Base-by-base conservation (phyloP, 2,113 vertebrate species). In the Aix galericulata region DNA sequence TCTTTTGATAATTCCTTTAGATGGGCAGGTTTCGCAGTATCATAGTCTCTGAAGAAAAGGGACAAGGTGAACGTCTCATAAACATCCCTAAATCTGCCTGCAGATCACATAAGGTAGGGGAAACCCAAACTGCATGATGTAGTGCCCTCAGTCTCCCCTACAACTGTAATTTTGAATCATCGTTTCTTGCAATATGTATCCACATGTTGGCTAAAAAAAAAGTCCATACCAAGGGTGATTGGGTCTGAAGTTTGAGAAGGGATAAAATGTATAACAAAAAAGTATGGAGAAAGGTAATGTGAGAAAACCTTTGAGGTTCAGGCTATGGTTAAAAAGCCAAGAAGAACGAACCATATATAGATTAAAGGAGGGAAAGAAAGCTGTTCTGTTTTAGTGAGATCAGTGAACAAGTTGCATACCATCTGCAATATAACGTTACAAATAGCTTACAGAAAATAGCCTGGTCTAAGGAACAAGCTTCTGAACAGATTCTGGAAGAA, bases 371-470 rank as follows among this genome's bases (percentile, higher is more conserved):
- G 22, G 42, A 82, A 94, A 79, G 32, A 71, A 71, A 1, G 1
- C 16, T 74, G 23, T 72, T 86, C 56, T 46, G 75, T 15, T 34
- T 34, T 59, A 69, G 50, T 78, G 86, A 95, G 13, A 89, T 38
- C 46, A 56, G 80, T 53, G 62, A 92, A 68, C 12, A 93, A 94
- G 84, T 44, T 82, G 36, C 13, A 32, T 82, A 55, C 88, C 74
- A 84, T 92, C 89, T 94, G 89, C 62, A 82, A 21, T 29, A 40
- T 53, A 84, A 34, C 58, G 52, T 79, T 64, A 76, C 53, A 97
- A 91, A 89, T 91, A 95, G 69, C 92, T 81, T 52, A 59, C n/a
- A 83, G 56, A 78, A 91, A 85, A 89, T 44, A 74, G 29, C 16
- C 6, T 66, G 6, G 9, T 53, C 34, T 64, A 69, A 77, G 82